phyloP scores from a whole-genome alignment of 2,888 invertebrate species.

The Pollenia griseotomentosa region DNA sequence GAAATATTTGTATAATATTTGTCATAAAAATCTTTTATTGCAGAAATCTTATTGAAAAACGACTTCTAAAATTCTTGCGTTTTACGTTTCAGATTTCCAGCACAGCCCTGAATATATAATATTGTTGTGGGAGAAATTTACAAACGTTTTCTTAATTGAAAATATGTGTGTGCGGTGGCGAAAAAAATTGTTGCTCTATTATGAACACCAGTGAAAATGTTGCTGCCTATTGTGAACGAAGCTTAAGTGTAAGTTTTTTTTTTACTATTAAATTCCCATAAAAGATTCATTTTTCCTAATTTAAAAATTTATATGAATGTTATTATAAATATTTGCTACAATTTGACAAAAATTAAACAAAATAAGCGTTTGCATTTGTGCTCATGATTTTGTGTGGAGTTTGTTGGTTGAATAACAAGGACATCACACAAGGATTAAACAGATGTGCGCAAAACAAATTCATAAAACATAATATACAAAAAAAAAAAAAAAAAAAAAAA shows the following conservation, averaged over 20 bases:
- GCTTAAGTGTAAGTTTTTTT: background rate
- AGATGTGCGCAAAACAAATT: conserved; percentile 60
- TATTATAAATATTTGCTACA: conserved; percentile 3
- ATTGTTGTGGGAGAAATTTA: too few relatives aligned
- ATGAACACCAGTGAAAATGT: too few relatives aligned
- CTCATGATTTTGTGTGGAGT: conserved; percentile 71
- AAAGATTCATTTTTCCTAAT: conserved; percentile 13
- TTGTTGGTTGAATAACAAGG: conserved; percentile 52
- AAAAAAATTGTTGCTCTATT: too few relatives aligned
- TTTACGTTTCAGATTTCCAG: too few relatives aligned
- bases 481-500: background rate
- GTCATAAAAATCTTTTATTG: too few relatives aligned
- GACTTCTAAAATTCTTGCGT: too few relatives aligned
- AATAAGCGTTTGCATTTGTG: conserved; percentile 76
- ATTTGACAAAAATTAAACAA: conserved; percentile 64
- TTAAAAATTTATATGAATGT: background rate
- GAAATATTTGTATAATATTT: too few relatives aligned
- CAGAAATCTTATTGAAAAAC: too few relatives aligned
- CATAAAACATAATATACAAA: conserved; percentile 32
- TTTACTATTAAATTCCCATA: conserved; percentile 17
- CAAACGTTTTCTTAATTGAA: too few relatives aligned
- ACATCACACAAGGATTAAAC: conserved; percentile 57
- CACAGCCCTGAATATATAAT: too few relatives aligned
- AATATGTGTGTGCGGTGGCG: too few relatives aligned
- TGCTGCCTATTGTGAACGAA: too few relatives aligned